These are phyloP conservation scores for Chaenodraco wilsoni DNA, from an alignment of 2,797 vertebrate species.

Conservation along the genomic window DNA sequence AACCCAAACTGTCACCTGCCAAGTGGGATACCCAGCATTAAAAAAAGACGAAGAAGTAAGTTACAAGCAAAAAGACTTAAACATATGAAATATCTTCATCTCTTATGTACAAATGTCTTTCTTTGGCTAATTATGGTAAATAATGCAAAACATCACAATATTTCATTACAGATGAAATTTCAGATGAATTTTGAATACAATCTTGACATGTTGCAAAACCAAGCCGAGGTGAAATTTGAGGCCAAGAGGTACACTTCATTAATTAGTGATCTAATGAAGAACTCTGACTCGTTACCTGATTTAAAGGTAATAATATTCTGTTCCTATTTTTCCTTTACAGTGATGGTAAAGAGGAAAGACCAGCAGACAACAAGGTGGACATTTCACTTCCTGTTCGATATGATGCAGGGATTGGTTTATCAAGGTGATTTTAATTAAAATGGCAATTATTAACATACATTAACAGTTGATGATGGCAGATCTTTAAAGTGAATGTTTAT, in stretches of 20 bases:
- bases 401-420: constrained; percentile 88
- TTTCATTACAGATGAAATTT: constrained; percentile 85
- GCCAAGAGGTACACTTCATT: constrained; percentile 83
- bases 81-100: neutral
- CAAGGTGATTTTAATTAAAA: constrained; percentile 77
- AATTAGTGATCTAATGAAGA: neutral
- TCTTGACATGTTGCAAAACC: constrained; percentile 83
- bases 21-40: constrained; percentile 89
- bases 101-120: neutral
- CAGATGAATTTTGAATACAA: constrained; percentile 90
- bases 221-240: constrained; percentile 81
- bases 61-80: neutral
- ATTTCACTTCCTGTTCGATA: constrained; percentile 86
- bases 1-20: constrained; percentile 82
- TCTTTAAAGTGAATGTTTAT: neutral
- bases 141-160: neutral
- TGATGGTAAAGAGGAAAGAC: constrained; percentile 84
- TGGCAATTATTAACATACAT: no score
- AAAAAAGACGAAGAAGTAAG: constrained; percentile 83
- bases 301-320: neutral
- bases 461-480: neutral
- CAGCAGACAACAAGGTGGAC: constrained; percentile 83
- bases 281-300: neutral
- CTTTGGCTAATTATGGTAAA: neutral
- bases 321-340: constrained; percentile 72